phyloP scores from a whole-genome alignment of 2,797 vertebrate species.

The Tapirus indicus region DNA sequence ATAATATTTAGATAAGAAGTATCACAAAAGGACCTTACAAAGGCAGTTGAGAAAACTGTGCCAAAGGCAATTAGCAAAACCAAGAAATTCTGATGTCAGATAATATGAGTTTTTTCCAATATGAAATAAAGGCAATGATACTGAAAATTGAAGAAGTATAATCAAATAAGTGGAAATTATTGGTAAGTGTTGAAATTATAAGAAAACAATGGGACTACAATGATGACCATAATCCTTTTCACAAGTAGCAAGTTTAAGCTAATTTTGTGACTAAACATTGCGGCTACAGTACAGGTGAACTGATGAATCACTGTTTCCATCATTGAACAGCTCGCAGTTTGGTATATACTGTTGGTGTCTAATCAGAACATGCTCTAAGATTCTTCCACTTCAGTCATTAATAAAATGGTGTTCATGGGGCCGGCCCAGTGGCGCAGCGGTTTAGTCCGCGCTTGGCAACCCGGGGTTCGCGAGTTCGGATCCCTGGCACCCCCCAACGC shows the following conservation, averaged over 20 bases:
- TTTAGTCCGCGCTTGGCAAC: no score
- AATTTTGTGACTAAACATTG: neutral
- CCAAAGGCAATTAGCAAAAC: neutral
- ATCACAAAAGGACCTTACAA: neutral
- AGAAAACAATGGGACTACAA: neutral
- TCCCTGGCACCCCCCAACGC: no score
- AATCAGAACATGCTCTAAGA: neutral
- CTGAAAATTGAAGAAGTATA: neutral
- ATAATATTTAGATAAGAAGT: neutral
- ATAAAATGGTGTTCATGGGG: neutral
- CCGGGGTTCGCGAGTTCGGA: no score
- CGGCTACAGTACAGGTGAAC: neutral
- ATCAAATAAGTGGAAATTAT: neutral
- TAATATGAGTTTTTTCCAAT: neutral
- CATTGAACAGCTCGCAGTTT: neutral
- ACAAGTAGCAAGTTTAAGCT: neutral
- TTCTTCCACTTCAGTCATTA: neutral
- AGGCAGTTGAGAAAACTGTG: neutral
- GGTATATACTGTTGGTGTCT: neutral
- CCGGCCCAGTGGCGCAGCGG: no score
- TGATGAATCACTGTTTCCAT: neutral
- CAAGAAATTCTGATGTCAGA: neutral
- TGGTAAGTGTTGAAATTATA: neutral
- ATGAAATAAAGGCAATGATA: neutral
- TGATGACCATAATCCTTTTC: neutral